Conservation (phyloP, 2,797 vertebrate genomes). For the Channallabes apus region DNA sequence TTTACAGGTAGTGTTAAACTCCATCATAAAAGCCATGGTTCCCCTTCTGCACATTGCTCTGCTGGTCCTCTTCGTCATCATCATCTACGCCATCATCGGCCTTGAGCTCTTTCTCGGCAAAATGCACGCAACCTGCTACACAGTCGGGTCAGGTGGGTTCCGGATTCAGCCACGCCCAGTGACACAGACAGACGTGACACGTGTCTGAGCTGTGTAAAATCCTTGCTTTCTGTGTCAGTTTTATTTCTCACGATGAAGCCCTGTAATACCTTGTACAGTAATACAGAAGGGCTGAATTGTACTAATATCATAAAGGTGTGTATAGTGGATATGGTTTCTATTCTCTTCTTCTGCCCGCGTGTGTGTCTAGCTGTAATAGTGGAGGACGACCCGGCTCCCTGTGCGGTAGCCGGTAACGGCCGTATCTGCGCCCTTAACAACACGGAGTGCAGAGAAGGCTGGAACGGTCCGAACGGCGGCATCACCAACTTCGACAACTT, state of each 20-base stretch:
- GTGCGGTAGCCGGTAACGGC: constrained; percentile 95
- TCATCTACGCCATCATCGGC: constrained; percentile 99
- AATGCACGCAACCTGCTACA: constrained; percentile 97
- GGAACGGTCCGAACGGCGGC: constrained; percentile 94
- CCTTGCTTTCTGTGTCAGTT: background rate
- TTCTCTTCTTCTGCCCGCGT: background rate
- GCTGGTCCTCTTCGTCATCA: constrained; percentile 98
- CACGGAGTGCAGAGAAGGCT: constrained; percentile 91
- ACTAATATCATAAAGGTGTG: background rate
- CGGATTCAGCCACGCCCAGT: background rate
- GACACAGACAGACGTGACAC: too few species aligned
- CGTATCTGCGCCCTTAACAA: constrained; percentile 89
- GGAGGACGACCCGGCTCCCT: constrained; percentile 94
- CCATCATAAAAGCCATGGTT: constrained; percentile 99
- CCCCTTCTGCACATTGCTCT: constrained; percentile 98
- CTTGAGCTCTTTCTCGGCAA: constrained; percentile 99
- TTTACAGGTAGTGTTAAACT: constrained; percentile 99
- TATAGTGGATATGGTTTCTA: background rate
- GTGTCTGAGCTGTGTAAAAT: too few species aligned
- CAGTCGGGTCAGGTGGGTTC: constrained; percentile 78
- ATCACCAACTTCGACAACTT: constrained; percentile 99
- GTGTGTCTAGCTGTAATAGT: constrained; percentile 76
- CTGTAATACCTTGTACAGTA: background rate
- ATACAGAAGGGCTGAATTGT: too few species aligned
- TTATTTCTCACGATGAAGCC: background rate